Percentiles rank a stretch among this genome's conserved stretches.
These are phyloP conservation scores for Hemibagrus guttatus DNA, from an alignment of 2,797 vertebrate genomes.

Conservation along the genomic window DNA sequence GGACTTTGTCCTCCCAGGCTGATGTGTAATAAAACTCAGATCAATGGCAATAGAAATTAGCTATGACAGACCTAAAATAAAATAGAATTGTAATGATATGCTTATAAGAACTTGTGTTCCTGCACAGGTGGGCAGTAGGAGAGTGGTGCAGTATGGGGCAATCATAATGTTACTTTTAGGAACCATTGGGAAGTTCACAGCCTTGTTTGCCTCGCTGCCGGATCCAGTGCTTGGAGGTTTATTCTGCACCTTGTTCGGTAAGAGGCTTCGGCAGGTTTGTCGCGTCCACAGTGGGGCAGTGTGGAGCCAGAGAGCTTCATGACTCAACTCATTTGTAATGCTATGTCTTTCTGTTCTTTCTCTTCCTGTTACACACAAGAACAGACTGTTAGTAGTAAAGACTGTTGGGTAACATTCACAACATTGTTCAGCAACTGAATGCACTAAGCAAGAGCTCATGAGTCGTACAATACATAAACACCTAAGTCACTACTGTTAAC, in stretches of 20 bases:
- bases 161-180: slow-evolving; percentile 91
- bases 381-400: background rate
- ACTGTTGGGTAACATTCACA: background rate
- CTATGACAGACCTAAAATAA: background rate
- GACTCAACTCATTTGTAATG: background rate
- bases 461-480: background rate
- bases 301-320: slow-evolving; percentile 4
- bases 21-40: background rate
- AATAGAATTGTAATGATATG: background rate
- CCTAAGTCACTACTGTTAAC: background rate
- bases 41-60: background rate
- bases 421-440: background rate
- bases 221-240: slow-evolving; percentile 95
- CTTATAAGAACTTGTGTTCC: background rate
- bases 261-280: slow-evolving; percentile 52
- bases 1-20: slow-evolving; percentile 14
- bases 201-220: slow-evolving; percentile 90
- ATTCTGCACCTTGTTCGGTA: slow-evolving; percentile 97
- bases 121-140: slow-evolving; percentile 89
- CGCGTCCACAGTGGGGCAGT: slow-evolving; percentile 52
- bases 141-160: slow-evolving; percentile 93
- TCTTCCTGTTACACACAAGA: background rate
- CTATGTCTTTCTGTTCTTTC: background rate
- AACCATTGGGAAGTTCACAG: slow-evolving; percentile 92
- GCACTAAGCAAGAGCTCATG: background rate